Percentiles rank a stretch among this genome's conserved stretches.
These are phyloP conservation scores for Leptodactylus fuscus DNA, from an alignment of 2,113 vertebrate genomes.

Conservation along the genomic window DNA sequence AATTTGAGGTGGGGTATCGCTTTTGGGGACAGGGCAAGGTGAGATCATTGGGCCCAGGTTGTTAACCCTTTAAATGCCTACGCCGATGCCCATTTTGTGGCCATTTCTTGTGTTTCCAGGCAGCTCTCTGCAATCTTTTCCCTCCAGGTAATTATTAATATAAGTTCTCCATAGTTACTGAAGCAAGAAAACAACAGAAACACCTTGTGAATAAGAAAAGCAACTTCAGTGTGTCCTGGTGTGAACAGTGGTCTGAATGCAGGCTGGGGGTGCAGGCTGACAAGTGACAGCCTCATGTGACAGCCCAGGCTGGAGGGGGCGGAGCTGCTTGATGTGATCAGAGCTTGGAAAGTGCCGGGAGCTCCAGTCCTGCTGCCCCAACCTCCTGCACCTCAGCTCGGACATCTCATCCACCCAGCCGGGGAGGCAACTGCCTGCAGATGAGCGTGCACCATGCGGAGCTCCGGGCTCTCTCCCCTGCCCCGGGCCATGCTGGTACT, in stretches of 20 bases:
- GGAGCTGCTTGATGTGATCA: conserved; percentile 42
- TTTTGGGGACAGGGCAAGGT: no score
- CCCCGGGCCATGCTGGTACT: conserved; percentile 45
- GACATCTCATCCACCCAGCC: conserved; percentile 21
- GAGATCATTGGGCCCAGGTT: no score
- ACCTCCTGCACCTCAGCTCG: neutral
- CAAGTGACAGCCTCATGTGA: conserved; percentile 40
- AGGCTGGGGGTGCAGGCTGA: neutral
- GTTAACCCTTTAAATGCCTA: no score
- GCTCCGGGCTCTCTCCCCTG: conserved; percentile 31
- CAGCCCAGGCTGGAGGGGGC: conserved; percentile 42
- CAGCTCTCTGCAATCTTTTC: neutral
- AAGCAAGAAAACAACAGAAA: no score
- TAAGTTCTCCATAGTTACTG: neutral
- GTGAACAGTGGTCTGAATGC: neutral
- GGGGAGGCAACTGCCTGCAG: conserved; percentile 55
- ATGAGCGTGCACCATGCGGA: conserved; percentile 17
- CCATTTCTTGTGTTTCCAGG: neutral
- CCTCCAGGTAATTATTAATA: no score
- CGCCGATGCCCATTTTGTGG: neutral
- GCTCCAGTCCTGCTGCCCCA: conserved; percentile 18
- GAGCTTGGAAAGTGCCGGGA: conserved; percentile 15
- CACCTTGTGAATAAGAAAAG: neutral
- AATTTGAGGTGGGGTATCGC: neutral
- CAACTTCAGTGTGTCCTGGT: neutral